A percentile compares a stretch with the other conserved stretches of the same genome.
phyloP scores from a whole-genome alignment of 2,888 invertebrate genomes.

The Eretmocerus hayati region DNA sequence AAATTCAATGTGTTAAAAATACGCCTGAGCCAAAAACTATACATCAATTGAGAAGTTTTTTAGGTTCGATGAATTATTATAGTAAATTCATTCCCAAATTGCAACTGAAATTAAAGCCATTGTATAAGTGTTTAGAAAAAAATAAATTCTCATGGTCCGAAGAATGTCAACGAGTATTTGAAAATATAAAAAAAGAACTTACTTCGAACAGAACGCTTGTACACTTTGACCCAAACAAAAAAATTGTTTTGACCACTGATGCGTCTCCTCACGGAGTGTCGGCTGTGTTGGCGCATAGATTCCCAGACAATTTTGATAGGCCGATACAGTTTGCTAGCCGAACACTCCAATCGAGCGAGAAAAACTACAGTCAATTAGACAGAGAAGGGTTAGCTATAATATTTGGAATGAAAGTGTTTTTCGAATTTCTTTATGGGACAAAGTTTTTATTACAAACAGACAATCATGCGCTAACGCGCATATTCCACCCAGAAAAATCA shows the following conservation, averaged over 20 bases:
- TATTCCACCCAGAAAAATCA: constrained; percentile 16
- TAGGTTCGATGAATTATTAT: neutral
- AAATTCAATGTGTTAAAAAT: constrained; percentile 3
- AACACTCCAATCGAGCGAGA: constrained; percentile 10
- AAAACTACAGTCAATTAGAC: constrained; percentile 17
- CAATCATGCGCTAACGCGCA: constrained; percentile 11
- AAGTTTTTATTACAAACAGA: constrained; percentile 19
- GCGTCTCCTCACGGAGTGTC: constrained; percentile 16
- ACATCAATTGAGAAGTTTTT: neutral
- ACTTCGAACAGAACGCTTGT: constrained; percentile 10
- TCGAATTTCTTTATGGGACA: constrained; percentile 16
- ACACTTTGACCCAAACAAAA: constrained; percentile 11
- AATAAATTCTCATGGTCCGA: neutral
- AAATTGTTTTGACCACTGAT: constrained; percentile 9
- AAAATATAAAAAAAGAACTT: constrained; percentile 8
- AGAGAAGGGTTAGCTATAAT: constrained; percentile 18
- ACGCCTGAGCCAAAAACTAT: neutral
- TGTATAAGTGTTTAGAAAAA: neutral
- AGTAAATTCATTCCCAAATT: neutral
- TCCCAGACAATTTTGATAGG: constrained; percentile 4
- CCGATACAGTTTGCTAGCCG: constrained; percentile 16
- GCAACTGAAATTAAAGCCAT: neutral
- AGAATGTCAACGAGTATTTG: constrained; percentile 1
- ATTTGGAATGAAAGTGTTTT: constrained; percentile 19
- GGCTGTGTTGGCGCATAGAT: constrained; percentile 14